Conservation (phyloP, 2,888 invertebrate genomes). For the Dolichomitus sp. region DNA sequence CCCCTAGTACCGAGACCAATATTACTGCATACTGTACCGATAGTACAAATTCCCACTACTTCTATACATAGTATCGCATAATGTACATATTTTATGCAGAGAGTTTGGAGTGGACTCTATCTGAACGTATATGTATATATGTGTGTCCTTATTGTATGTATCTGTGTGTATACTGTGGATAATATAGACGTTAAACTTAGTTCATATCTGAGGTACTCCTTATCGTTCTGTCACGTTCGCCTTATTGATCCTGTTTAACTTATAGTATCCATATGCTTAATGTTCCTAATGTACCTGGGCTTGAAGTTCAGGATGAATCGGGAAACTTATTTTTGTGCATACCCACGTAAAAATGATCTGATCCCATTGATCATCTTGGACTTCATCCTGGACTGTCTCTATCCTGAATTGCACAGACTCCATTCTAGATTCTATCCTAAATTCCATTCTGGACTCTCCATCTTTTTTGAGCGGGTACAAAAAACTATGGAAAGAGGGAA, state of each 20-base stretch:
- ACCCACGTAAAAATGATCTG: no score
- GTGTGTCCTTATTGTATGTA: constrained; percentile 9
- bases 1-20: constrained; percentile 10
- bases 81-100: constrained; percentile 3
- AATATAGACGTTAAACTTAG: background rate
- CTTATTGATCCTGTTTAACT: background rate
- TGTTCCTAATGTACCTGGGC: background rate
- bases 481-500: background rate
- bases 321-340: background rate
- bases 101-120: background rate
- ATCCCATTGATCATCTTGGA: no score
- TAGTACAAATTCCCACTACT: background rate
- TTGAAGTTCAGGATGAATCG: background rate
- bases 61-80: constrained; percentile 1
- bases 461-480: no score
- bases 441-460: no score
- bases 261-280: background rate
- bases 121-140: constrained; percentile 6
- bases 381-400: no score
- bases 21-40: background rate
- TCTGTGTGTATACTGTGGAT: background rate
- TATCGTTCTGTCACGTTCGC: background rate
- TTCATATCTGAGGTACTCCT: background rate
- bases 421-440: no score
- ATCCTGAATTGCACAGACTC: no score